Conservation (phyloP, 2,888 invertebrate genomes). For the Cylloceria caligata region DNA sequence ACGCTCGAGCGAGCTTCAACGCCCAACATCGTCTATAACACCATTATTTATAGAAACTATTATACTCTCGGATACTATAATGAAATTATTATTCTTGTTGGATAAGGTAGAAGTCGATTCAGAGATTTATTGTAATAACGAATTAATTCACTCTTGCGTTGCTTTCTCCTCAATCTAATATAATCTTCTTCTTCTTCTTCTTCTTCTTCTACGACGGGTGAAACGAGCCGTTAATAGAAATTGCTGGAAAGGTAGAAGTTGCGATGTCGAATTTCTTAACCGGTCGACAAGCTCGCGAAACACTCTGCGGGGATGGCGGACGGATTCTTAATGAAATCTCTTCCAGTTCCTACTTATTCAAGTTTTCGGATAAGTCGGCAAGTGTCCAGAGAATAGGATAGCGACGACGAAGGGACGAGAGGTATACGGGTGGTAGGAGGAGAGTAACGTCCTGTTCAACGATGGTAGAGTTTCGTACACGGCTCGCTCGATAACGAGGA, state of each 20-base stretch:
- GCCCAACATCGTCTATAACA: not conserved
- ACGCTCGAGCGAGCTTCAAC: not conserved
- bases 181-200: slow-evolving; percentile 51
- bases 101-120: slow-evolving; percentile 12
- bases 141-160: slow-evolving; percentile 13
- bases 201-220: slow-evolving; percentile 41
- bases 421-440: slow-evolving; percentile 14
- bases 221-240: slow-evolving; percentile 65
- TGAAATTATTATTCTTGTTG: slow-evolving; percentile 10
- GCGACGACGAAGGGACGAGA: slow-evolving; percentile 11
- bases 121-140: slow-evolving; percentile 25
- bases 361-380: slow-evolving; percentile 53
- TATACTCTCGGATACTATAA: not conserved
- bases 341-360: slow-evolving; percentile 51
- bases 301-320: not conserved
- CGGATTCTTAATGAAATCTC: slow-evolving; percentile 57
- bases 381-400: slow-evolving; percentile 27
- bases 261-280: slow-evolving; percentile 56
- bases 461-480: not conserved
- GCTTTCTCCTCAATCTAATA: slow-evolving; percentile 22
- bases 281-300: slow-evolving; percentile 39
- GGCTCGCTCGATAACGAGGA: slow-evolving; percentile 1
- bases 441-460: slow-evolving; percentile 29
- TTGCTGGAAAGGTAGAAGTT: slow-evolving; percentile 52
- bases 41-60: slow-evolving; percentile 8